These are phyloP conservation scores for Luscinia luscinia DNA, from an alignment of 2,797 vertebrate genomes.

Conservation along the genomic window DNA sequence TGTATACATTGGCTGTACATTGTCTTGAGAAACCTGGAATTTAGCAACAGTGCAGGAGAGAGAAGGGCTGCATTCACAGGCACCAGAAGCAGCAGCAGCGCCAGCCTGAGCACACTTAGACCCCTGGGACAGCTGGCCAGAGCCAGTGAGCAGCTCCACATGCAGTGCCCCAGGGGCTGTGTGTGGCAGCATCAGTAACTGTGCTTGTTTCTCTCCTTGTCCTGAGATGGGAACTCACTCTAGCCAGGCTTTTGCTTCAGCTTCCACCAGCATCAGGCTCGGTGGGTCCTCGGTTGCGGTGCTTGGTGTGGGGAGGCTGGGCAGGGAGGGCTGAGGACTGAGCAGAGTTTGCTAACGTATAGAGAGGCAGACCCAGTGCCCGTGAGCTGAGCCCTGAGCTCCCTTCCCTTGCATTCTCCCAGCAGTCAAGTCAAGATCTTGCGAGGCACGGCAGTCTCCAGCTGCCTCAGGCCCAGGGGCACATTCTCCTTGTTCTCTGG, in stretches of 20 bases:
- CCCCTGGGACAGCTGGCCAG: not conserved
- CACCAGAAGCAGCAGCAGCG: not conserved
- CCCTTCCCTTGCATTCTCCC: not conserved
- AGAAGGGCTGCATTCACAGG: not conserved
- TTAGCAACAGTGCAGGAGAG: not conserved
- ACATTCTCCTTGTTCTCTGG: slow-evolving; percentile 85
- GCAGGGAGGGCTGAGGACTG: not conserved
- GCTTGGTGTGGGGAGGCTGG: fast-evolving
- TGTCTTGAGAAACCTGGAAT: not conserved
- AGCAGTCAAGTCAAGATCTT: slow-evolving; percentile 79
- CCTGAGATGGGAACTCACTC: not conserved
- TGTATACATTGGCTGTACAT: not conserved
- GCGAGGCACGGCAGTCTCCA: slow-evolving; percentile 51
- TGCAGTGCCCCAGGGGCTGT: not conserved
- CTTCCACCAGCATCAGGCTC: not conserved
- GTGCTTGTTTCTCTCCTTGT: fast-evolving
- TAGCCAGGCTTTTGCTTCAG: not conserved
- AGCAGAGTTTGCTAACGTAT: not conserved
- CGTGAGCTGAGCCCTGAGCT: not conserved
- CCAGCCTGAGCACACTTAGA: fast-evolving
- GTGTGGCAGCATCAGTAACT: not conserved
- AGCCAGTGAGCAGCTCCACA: fast-evolving
- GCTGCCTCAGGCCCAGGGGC: slow-evolving; percentile 9
- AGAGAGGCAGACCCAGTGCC: not conserved
- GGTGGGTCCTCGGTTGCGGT: not conserved